A percentile compares a stretch with the other conserved stretches of the same genome.
Conservation (phyloP, 2,888 invertebrate genomes). For the Torymus texanus region DNA sequence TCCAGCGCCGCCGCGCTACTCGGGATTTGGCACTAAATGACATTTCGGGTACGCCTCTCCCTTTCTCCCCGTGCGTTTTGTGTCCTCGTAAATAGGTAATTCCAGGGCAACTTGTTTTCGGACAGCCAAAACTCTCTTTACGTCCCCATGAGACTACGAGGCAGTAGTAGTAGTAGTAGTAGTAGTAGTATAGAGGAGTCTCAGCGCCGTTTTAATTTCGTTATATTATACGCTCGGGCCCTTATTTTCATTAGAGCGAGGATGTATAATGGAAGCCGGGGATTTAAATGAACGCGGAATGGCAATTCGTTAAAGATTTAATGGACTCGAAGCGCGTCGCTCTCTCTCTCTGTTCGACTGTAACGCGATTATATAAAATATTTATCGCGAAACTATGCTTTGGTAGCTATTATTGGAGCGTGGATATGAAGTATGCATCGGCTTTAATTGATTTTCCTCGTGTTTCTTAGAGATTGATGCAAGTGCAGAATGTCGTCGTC, state of each 20-base stretch:
- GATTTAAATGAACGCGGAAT: conserved; percentile 16
- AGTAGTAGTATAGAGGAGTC: background rate
- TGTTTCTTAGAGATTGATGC: no score
- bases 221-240: conserved; percentile 37
- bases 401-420: conserved; percentile 19
- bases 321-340: conserved; percentile 20
- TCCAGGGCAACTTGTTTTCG: conserved; percentile 46
- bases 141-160: conserved; percentile 28
- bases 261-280: conserved; percentile 15
- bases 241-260: conserved; percentile 38
- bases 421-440: background rate
- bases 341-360: background rate
- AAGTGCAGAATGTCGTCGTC: no score
- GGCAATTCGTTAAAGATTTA: conserved; percentile 33
- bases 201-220: conserved; percentile 53
- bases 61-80: conserved; percentile 8
- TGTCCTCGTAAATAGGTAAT: conserved; percentile 55
- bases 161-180: no score
- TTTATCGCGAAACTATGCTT: conserved; percentile 19
- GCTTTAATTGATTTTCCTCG: conserved; percentile 11
- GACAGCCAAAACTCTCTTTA: conserved; percentile 23
- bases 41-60: conserved; percentile 26
- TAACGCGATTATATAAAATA: conserved; percentile 25
- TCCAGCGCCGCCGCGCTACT: conserved; percentile 1
- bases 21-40: conserved; percentile 50